These are phyloP conservation scores for Lampropteryx suffumata DNA, from an alignment of 2,888 invertebrate species.

Conservation along the genomic window DNA sequence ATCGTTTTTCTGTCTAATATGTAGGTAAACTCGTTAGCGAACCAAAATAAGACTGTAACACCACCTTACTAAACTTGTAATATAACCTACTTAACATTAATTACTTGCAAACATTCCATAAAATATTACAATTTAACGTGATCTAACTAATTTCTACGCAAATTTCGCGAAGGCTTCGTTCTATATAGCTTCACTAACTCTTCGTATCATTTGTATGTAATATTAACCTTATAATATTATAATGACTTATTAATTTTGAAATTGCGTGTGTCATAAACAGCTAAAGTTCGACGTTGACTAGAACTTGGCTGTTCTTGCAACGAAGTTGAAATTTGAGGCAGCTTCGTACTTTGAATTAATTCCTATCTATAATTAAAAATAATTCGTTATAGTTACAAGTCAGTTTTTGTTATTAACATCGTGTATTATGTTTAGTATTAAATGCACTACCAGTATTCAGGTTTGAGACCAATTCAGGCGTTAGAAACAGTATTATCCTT, in stretches of 20 bases:
- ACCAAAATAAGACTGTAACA: constrained; percentile 1
- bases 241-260: constrained; percentile 46
- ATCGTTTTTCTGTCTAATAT: constrained; percentile 27
- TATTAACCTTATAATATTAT: constrained; percentile 33
- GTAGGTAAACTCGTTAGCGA: background rate
- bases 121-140: constrained; percentile 8
- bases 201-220: background rate
- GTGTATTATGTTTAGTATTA: no score
- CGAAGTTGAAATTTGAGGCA: constrained; percentile 28
- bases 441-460: no score
- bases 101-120: constrained; percentile 4
- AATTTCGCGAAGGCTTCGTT: constrained; percentile 22
- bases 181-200: constrained; percentile 12
- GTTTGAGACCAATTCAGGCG: no score
- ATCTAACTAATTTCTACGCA: constrained; percentile 16
- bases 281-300: constrained; percentile 45
- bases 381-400: no score
- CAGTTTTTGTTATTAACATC: no score
- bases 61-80: background rate
- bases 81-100: constrained; percentile 8
- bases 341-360: constrained; percentile 24
- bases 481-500: no score
- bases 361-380: background rate
- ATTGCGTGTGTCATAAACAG: constrained; percentile 42
- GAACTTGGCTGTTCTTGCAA: constrained; percentile 40